Percentiles rank a stretch among this genome's conserved stretches.
Evolutionary conservation across 2,888 invertebrate genomes (phyloP).

Genomic region (Dicycla oo): DNA sequence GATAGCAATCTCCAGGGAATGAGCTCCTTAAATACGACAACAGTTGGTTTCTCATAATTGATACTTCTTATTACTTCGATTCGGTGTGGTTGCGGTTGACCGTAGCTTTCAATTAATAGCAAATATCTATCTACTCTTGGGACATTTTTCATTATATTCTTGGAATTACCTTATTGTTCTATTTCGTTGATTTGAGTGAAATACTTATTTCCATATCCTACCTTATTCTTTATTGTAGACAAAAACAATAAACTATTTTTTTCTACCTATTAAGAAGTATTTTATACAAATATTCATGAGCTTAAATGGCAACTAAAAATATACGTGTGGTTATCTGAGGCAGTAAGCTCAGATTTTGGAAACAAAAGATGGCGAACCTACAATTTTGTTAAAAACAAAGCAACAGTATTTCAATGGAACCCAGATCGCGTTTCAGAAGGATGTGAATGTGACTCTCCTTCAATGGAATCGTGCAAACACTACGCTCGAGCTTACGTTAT

Average conservation of each 20-base stretch:
- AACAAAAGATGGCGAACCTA: not conserved
- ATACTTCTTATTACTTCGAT: slow-evolving; percentile 1
- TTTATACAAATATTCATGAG: no score
- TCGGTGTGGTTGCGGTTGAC: no score
- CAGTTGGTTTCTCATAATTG: slow-evolving; percentile 14
- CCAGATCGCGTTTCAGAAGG: no score
- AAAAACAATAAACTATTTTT: no score
- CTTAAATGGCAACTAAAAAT: not conserved
- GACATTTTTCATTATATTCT: slow-evolving; percentile 1
- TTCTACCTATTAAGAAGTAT: not conserved
- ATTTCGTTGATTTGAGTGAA: not conserved
- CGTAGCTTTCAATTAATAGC: slow-evolving; percentile 2
- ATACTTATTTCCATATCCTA: not conserved
- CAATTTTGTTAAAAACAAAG: no score
- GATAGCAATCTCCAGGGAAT: slow-evolving; percentile 3
- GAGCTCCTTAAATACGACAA: slow-evolving; percentile 15
- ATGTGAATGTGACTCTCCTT: not conserved
- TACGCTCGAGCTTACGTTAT: not conserved
- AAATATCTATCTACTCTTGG: not conserved
- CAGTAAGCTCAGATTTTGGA: not conserved
- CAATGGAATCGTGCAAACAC: slow-evolving; percentile 1
- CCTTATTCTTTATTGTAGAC: no score
- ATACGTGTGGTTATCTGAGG: no score
- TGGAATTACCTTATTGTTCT: slow-evolving; percentile 2
- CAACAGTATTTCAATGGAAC: not conserved